Evolutionary conservation across 2,797 vertebrate genomes (phyloP), one percentile per base, ranked within the genome.

Genomic region (Podargus strigoides): DNA sequence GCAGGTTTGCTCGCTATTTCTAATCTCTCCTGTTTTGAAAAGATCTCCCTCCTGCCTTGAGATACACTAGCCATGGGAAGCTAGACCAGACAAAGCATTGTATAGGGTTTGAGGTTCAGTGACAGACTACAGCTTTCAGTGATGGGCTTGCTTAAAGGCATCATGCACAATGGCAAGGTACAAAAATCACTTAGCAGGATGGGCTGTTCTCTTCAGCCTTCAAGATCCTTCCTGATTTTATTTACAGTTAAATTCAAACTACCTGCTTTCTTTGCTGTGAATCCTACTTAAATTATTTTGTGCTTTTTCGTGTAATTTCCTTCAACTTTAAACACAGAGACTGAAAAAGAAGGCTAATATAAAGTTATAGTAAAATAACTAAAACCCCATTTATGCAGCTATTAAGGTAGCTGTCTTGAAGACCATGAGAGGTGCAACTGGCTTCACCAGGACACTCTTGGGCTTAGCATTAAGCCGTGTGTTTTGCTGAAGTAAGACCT

Each of bases 401-500:
- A 10, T 70, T 80, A 28, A 27, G 53, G 16, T 62, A 50, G 30
- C 39, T 58, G 5, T 77, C 69, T 89, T 10, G 3, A 95, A 93
- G 70, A 85, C 36, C 42, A 23, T 36, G 20, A 77, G 69, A 74
- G n/a, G 27, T 63, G 24, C 32, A 70, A 14, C 22, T 50, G 60
- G 34, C 41, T 91, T 77, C 46, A 26, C 34, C 36, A 74, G 30
- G 39, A 88, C 69, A 72, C 39, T 32, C 14, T 75, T 42, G 24
- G 30, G 41, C 46, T 92, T 89, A 83, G 52, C 37, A 18, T 70
- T 79, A 89, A 92, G 41, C 47, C 55, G 10, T 58, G 49, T 60
- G 60, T 69, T 94, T 92, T 94, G 68, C 56, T 90, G 64, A 90
- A 53, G 41, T 72, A 87, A 87, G 73, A 78, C 50, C 72, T 95